A percentile compares a stretch with the other conserved stretches of the same genome.
Evolutionary conservation across 2,113 vertebrate species (phyloP).

Genomic region (Catharus fuscescens): DNA sequence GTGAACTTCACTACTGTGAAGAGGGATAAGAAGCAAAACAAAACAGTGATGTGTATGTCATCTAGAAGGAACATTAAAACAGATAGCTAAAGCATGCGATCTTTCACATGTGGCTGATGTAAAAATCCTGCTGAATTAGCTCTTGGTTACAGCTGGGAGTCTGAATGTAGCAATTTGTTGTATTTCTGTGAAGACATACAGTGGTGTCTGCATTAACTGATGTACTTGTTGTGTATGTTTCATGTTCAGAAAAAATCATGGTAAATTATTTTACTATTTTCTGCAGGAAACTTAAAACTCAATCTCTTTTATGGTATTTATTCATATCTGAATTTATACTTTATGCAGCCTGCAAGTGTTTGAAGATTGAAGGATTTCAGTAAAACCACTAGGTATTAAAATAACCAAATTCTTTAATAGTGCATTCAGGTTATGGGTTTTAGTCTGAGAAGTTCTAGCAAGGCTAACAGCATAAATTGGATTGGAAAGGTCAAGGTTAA

Average conservation of each 20-base stretch:
- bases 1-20: not conserved
- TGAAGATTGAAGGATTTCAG: not conserved
- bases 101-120: not conserved
- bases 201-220: not conserved
- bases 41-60: not conserved
- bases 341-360: not conserved
- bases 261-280: not conserved
- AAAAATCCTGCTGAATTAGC: not conserved
- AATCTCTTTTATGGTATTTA: accelerated
- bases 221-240: not conserved
- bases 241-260: not conserved
- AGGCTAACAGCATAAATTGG: not conserved
- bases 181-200: not conserved
- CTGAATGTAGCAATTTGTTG: not conserved
- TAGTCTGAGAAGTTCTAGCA: not conserved
- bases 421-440: not conserved
- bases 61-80: not conserved
- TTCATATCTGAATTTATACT: not conserved
- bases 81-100: not conserved
- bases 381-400: not conserved
- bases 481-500: not conserved
- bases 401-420: not conserved
- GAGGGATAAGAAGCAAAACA: not conserved
- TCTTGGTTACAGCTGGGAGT: not conserved
- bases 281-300: not conserved